phyloP scores from a whole-genome alignment of 2,113 vertebrate species.

The Martes martes region DNA sequence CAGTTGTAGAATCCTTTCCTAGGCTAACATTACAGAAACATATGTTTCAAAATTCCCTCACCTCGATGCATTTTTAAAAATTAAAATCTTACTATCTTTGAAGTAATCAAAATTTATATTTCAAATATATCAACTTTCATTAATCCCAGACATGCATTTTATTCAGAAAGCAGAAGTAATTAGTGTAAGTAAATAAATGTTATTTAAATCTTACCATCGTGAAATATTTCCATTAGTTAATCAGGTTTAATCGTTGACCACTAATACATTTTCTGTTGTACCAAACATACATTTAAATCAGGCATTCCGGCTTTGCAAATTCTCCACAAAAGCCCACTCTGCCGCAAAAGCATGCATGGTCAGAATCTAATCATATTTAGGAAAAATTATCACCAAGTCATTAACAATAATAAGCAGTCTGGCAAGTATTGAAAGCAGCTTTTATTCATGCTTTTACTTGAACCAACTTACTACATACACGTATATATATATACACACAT shows the following conservation, averaged over 20 bases:
- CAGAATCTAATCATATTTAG: constrained; percentile 79
- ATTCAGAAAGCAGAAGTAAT: constrained; percentile 64
- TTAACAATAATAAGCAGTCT: constrained; percentile 78
- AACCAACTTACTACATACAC: constrained; percentile 63
- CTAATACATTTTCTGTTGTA: constrained; percentile 71
- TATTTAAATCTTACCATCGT: constrained; percentile 65
- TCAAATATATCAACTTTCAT: constrained; percentile 60
- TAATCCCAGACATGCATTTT: constrained; percentile 67
- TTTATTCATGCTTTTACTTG: constrained; percentile 85
- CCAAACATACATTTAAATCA: constrained; percentile 81
- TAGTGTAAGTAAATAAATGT: constrained; percentile 48
- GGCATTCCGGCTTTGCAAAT: constrained; percentile 76
- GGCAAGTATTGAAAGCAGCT: constrained; percentile 81
- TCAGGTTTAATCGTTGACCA: constrained; percentile 72
- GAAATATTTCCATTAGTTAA: constrained; percentile 71
- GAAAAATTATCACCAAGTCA: constrained; percentile 78
- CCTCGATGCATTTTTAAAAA: constrained; percentile 60
- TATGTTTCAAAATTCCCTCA: constrained; percentile 31
- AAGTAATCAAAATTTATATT: constrained; percentile 66
- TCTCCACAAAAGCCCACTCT: constrained; percentile 72
- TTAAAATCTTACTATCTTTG: neutral
- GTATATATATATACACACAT: neutral
- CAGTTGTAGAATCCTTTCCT: neutral
- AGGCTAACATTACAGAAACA: neutral
- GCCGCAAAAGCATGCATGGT: constrained; percentile 80